These are phyloP conservation scores for Haemorhous mexicanus DNA, from an alignment of 2,113 vertebrate genomes.

Conservation along the genomic window DNA sequence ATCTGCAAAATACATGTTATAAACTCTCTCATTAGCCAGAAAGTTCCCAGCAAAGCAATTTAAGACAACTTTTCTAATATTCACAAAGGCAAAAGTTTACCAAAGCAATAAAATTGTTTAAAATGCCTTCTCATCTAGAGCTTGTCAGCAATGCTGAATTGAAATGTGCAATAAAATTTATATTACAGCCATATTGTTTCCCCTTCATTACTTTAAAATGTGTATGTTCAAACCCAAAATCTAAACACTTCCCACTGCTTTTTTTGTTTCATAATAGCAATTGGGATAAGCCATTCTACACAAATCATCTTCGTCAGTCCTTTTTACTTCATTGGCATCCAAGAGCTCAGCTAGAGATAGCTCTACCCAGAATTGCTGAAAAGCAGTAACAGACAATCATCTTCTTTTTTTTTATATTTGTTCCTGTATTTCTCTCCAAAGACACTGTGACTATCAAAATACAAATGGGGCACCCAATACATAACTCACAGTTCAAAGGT, in stretches of 20 bases:
- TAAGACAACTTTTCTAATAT: neutral
- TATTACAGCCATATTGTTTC: neutral
- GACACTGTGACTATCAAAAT: neutral
- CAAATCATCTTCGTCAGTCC: neutral
- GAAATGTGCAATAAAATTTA: slow-evolving; percentile 36
- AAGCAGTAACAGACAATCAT: neutral
- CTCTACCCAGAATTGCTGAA: neutral
- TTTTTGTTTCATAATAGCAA: neutral
- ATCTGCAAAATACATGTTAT: neutral
- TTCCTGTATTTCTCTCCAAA: neutral
- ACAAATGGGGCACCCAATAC: neutral
- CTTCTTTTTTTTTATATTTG: neutral
- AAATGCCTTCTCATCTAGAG: neutral
- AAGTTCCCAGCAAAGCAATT: neutral
- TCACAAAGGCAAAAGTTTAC: neutral
- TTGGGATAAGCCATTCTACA: neutral
- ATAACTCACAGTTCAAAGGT: neutral
- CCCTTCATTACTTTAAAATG: neutral
- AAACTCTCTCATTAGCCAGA: neutral
- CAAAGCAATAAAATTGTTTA: slow-evolving; percentile 10
- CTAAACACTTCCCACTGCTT: neutral
- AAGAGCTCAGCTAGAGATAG: neutral
- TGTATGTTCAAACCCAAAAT: neutral
- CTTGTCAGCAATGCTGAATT: neutral
- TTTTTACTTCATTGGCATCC: neutral